A percentile compares a stretch with the other conserved stretches of the same genome.
Conservation (phyloP, 2,888 invertebrate genomes). For the Agapostemon virescens region DNA sequence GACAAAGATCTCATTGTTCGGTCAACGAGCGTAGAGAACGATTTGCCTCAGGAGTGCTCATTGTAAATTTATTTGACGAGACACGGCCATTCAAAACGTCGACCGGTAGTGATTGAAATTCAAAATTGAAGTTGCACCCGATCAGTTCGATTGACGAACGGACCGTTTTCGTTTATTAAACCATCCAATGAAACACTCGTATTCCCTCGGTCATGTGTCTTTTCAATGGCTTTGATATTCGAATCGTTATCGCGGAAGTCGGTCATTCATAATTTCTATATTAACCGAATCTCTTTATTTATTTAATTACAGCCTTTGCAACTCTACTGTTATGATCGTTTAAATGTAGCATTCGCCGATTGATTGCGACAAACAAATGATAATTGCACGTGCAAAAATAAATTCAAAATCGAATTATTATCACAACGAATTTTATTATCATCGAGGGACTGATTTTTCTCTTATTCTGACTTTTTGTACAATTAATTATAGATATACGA, state of each 20-base stretch:
- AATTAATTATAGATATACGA: no score
- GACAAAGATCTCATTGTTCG: constrained; percentile 33
- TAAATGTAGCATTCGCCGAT: no score
- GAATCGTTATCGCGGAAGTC: not conserved
- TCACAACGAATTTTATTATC: no score
- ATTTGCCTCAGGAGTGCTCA: constrained; percentile 24
- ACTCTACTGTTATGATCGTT: no score
- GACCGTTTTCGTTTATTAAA: not conserved
- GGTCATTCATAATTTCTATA: not conserved
- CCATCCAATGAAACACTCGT: not conserved
- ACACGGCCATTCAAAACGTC: constrained; percentile 18
- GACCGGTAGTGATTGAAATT: constrained; percentile 20
- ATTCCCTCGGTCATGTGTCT: not conserved
- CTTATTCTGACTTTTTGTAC: no score
- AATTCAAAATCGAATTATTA: not conserved
- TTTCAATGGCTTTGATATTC: not conserved
- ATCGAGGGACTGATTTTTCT: no score
- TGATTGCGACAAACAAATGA: no score
- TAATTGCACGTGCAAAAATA: not conserved
- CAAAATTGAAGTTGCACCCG: constrained; percentile 20
- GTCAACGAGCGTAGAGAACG: constrained; percentile 29
- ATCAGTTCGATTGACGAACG: not conserved
- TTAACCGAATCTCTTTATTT: not conserved
- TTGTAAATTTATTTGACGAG: constrained; percentile 46
- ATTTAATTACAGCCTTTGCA: not conserved